Conservation (phyloP, 2,113 vertebrate species). For the Myotis davidii region DNA sequence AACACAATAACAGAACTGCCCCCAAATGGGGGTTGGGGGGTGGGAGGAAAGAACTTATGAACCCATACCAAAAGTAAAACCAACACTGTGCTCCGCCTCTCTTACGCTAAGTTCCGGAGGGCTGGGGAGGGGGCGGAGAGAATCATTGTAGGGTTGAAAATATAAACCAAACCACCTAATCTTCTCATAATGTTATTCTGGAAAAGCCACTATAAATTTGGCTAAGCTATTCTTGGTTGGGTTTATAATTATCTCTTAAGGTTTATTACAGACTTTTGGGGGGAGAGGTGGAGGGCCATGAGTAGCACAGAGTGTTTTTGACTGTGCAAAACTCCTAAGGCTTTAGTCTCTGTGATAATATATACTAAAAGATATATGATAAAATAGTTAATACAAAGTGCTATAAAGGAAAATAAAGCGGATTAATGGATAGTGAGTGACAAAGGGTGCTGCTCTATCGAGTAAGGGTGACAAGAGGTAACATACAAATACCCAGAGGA, state of each 20-base stretch:
- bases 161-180: background rate
- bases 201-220: background rate
- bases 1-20: background rate
- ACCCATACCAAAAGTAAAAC: background rate
- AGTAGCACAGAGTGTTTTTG: background rate
- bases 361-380: background rate
- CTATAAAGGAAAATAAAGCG: conserved; percentile 7
- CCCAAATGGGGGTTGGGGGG: background rate
- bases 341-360: background rate
- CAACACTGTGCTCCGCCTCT: background rate
- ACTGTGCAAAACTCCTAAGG: background rate
- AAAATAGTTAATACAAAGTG: background rate
- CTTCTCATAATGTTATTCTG: background rate
- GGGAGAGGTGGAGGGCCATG: background rate
- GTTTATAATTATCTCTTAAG: background rate
- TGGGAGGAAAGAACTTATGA: background rate
- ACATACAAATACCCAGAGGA: background rate
- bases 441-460: background rate
- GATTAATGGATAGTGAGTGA: background rate
- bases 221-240: background rate
- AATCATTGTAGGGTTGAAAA: background rate
- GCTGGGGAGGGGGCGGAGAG: background rate
- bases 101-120: background rate
- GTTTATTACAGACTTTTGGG: background rate
- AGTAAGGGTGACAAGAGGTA: background rate